Conservation (phyloP, 2,113 vertebrate genomes). For the Xenus cinereus region DNA sequence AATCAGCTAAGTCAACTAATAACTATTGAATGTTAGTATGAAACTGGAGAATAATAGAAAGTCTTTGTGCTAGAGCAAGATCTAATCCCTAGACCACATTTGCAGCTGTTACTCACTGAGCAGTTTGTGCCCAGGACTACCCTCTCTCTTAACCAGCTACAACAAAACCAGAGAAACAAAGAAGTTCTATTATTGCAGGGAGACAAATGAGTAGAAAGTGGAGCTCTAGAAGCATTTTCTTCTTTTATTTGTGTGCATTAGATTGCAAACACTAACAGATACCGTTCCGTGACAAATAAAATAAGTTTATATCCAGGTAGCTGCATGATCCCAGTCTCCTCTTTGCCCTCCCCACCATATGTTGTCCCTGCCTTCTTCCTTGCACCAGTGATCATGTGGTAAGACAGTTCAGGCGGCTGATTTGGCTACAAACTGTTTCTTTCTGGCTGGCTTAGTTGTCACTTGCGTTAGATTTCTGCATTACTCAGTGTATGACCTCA, state of each 20-base stretch:
- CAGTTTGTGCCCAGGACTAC: not conserved
- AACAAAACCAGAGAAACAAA: not conserved
- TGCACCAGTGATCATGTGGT: not conserved
- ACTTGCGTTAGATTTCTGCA: not conserved
- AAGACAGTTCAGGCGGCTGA: not conserved
- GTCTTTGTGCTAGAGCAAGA: not conserved
- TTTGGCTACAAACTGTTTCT: not conserved
- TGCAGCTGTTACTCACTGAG: not conserved
- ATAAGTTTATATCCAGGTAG: not conserved
- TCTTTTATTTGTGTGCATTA: not conserved
- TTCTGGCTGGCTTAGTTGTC: not conserved
- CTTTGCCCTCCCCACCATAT: not conserved
- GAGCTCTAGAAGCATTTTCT: not conserved
- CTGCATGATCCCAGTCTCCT: not conserved
- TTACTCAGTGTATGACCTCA: not conserved
- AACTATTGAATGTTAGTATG: not conserved
- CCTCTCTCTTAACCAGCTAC: not conserved
- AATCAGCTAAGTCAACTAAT: not conserved
- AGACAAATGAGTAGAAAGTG: not conserved
- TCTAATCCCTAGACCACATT: not conserved
- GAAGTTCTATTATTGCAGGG: not conserved
- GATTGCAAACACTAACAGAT: not conserved
- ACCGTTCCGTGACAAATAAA: not conserved
- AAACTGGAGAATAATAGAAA: not conserved
- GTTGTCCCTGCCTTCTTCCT: not conserved